phyloP scores from a whole-genome alignment of 2,888 invertebrate genomes.

The Sinelater perroti region DNA sequence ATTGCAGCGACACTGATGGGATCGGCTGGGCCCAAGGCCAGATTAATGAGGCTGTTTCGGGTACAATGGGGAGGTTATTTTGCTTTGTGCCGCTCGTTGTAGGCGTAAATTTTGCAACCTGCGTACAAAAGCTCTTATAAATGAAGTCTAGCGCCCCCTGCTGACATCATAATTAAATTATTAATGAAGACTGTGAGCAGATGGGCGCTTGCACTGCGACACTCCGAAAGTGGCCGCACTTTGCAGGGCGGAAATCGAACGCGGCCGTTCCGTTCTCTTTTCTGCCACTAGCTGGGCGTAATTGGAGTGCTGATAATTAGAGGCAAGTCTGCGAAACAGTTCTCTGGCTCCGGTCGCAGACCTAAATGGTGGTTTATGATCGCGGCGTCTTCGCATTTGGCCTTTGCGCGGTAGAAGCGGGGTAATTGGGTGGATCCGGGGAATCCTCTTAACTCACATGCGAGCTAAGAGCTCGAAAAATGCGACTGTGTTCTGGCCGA shows the following conservation, averaged over 20 bases:
- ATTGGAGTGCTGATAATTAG: constrained; percentile 12
- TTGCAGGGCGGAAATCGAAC: neutral
- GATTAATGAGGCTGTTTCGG: constrained; percentile 31
- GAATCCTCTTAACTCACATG: no score
- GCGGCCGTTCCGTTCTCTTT: neutral
- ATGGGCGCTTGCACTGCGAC: neutral
- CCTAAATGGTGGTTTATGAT: constrained; percentile 14
- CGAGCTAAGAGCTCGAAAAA: no score
- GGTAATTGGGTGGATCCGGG: no score
- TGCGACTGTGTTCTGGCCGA: no score
- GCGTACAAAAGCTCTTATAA: constrained; percentile 45
- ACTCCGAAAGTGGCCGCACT: neutral
- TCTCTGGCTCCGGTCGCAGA: constrained; percentile 13
- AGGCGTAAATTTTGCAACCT: constrained; percentile 43
- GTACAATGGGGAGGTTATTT: constrained; percentile 43
- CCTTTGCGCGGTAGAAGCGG: no score
- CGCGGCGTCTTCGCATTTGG: constrained; percentile 14
- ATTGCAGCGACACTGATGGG: constrained; percentile 17
- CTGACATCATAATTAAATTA: constrained; percentile 45
- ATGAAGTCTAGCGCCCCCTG: constrained; percentile 38
- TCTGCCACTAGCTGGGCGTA: neutral
- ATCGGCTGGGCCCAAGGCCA: constrained; percentile 10
- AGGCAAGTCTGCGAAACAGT: constrained; percentile 11
- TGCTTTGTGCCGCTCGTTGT: constrained; percentile 38
- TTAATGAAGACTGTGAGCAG: constrained; percentile 37